phyloP scores from a whole-genome alignment of 1,140 invertebrate genomes.

The Hyphantria cunea region DNA sequence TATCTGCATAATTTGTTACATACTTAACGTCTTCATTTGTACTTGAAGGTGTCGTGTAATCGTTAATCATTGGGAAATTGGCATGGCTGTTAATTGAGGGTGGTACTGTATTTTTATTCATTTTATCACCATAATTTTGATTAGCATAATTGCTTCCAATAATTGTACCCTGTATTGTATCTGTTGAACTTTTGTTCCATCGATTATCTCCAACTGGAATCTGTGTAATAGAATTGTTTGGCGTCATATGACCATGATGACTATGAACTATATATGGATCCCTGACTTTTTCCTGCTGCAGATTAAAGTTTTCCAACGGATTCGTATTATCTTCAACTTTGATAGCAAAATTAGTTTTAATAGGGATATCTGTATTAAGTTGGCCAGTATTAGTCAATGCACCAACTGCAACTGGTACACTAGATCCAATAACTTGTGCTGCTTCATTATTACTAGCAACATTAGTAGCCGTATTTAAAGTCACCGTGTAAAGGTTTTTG shows the following conservation, averaged over 20 bases:
- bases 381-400: conserved; percentile 50
- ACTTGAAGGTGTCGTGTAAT: conserved; percentile 35
- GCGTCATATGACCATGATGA: conserved; percentile 38
- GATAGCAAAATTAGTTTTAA: conserved; percentile 79
- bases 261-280: conserved; percentile 48
- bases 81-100: conserved; percentile 70
- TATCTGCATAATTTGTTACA: conserved; percentile 44
- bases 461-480: conserved; percentile 64
- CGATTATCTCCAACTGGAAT: conserved; percentile 55
- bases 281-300: conserved; percentile 50
- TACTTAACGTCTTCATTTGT: conserved; percentile 36
- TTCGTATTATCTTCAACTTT: conserved; percentile 70
- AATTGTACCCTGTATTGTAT: conserved; percentile 32
- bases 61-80: conserved; percentile 77
- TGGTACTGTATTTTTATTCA: conserved; percentile 13
- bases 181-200: conserved; percentile 59
- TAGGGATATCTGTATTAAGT: conserved; percentile 76
- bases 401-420: conserved; percentile 57
- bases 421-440: conserved; percentile 62
- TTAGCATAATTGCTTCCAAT: conserved; percentile 41
- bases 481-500: conserved; percentile 59
- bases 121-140: conserved; percentile 33
- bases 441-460: conserved; percentile 48
- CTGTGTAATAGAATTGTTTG: conserved; percentile 16
- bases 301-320: conserved; percentile 57